Percentiles rank a stretch among this genome's conserved stretches.
phyloP scores from a whole-genome alignment of 2,113 vertebrate species.

The Ancistrus triradiatus region DNA sequence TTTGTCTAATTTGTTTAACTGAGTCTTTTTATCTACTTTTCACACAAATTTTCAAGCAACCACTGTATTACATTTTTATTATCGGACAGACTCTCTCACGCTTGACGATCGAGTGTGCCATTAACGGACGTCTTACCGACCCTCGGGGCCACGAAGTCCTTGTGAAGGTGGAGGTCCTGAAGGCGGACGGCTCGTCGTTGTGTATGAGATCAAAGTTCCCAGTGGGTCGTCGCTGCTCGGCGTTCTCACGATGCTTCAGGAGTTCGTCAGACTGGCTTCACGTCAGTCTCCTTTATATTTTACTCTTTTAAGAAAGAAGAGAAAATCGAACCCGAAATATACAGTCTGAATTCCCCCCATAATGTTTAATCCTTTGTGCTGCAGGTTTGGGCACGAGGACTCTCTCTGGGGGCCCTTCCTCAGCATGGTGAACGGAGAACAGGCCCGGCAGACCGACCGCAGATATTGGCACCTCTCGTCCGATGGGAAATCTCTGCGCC shows the following conservation, averaged over 20 bases:
- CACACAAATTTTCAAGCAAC: too few relatives aligned
- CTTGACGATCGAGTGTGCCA: conserved; percentile 36
- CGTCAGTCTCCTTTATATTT: conserved; percentile 63
- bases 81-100: conserved; percentile 64
- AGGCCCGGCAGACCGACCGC: conserved; percentile 58
- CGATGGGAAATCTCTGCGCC: conserved; percentile 59
- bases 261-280: conserved; percentile 61
- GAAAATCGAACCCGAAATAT: too few relatives aligned
- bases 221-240: conserved; percentile 68
- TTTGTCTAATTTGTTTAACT: too few relatives aligned
- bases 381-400: conserved; percentile 74
- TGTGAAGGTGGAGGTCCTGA: conserved; percentile 70
- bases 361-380: background rate
- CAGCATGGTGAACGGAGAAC: conserved; percentile 73
- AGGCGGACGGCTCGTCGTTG: background rate
- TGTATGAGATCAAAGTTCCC: conserved; percentile 51
- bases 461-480: conserved; percentile 79
- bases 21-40: too few relatives aligned
- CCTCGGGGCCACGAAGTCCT: conserved; percentile 43
- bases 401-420: conserved; percentile 81
- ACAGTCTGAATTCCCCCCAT: background rate
- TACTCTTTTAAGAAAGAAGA: too few relatives aligned
- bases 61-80: background rate
- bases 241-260: conserved; percentile 60
- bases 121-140: background rate